phyloP scores from a whole-genome alignment of 2,888 invertebrate species.

The Diachrysia chrysitis region DNA sequence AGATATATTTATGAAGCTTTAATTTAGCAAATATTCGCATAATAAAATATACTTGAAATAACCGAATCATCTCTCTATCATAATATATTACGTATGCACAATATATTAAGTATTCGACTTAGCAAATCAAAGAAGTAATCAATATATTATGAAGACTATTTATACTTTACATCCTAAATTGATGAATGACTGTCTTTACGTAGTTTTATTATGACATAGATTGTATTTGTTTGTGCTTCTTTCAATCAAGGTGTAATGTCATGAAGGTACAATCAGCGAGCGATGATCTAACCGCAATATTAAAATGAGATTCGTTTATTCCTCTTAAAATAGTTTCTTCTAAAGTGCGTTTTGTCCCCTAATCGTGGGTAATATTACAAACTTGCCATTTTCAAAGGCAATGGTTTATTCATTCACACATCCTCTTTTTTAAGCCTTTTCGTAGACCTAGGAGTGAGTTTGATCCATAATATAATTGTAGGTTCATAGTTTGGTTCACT shows the following conservation, averaged over 20 bases:
- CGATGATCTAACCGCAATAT: slow-evolving; percentile 19
- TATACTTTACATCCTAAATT: slow-evolving; percentile 8
- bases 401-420: slow-evolving; percentile 23
- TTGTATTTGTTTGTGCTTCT: slow-evolving; percentile 17
- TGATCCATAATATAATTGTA: slow-evolving; percentile 24
- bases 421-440: slow-evolving; percentile 38
- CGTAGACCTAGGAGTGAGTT: slow-evolving; percentile 36
- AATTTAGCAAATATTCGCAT: slow-evolving; percentile 38
- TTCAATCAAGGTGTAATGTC: slow-evolving; percentile 36
- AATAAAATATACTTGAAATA: slow-evolving; percentile 54
- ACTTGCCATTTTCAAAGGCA: slow-evolving; percentile 21
- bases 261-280: slow-evolving; percentile 45
- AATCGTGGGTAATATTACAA: slow-evolving; percentile 12
- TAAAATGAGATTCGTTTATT: slow-evolving; percentile 44
- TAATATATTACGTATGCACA: slow-evolving; percentile 35
- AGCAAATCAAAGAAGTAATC: slow-evolving; percentile 31
- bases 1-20: slow-evolving; percentile 48
- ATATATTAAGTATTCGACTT: slow-evolving; percentile 36
- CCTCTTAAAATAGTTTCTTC: slow-evolving; percentile 24
- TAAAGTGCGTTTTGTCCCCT: slow-evolving; percentile 23
- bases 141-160: slow-evolving; percentile 26
- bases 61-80: slow-evolving; percentile 36
- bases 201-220: slow-evolving; percentile 29
- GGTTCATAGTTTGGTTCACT: slow-evolving; percentile 56
- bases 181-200: slow-evolving; percentile 18